These are phyloP conservation scores for Forbesichthys papilliferus DNA, from an alignment of 2,113 vertebrate genomes.

Conservation along the genomic window DNA sequence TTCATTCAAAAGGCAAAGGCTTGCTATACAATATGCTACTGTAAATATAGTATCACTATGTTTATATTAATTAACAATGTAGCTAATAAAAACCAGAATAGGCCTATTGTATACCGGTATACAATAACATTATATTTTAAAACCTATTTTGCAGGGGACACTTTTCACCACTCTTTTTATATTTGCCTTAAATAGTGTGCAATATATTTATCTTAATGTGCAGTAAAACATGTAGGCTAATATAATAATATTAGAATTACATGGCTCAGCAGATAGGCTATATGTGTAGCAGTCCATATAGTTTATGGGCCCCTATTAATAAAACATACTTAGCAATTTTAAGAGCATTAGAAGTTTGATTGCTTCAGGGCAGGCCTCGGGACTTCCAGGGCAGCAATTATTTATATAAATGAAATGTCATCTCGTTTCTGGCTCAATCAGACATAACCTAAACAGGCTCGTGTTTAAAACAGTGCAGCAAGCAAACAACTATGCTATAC, in stretches of 20 bases:
- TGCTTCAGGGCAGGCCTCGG: constrained; percentile 73
- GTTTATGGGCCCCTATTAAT: constrained; percentile 71
- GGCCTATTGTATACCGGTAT: too few species aligned
- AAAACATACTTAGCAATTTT: constrained; percentile 76
- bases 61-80: too few species aligned
- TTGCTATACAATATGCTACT: too few species aligned
- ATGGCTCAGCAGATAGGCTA: constrained; percentile 43
- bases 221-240: background rate
- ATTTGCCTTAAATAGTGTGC: constrained; percentile 44
- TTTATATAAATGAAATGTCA: constrained; percentile 82
- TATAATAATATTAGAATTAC: constrained; percentile 18
- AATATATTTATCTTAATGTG: background rate
- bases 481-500: background rate
- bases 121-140: too few species aligned
- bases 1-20: constrained; percentile 16
- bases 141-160: background rate
- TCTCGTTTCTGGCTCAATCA: constrained; percentile 75
- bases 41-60: too few species aligned
- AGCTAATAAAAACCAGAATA: too few species aligned
- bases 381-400: constrained; percentile 77
- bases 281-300: constrained; percentile 54
- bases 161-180: background rate
- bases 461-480: constrained; percentile 45
- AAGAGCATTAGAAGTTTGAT: constrained; percentile 80
- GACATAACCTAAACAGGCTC: constrained; percentile 66